Evolutionary conservation across 2,888 invertebrate genomes (phyloP).

Genomic region (Dryadula phaetusa): DNA sequence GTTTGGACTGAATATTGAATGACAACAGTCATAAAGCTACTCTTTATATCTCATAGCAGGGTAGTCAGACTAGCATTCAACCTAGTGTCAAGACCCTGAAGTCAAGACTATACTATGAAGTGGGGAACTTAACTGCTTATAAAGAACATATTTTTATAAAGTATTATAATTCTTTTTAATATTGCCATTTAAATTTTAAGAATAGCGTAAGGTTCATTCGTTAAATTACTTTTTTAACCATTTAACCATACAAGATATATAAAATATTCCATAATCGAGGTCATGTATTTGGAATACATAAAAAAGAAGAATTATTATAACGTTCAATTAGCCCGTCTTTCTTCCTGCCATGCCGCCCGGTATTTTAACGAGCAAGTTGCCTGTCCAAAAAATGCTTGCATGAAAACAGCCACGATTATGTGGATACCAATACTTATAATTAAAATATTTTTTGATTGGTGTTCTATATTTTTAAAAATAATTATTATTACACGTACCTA

Average conservation of each 20-base stretch:
- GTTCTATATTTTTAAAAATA: constrained; percentile 2
- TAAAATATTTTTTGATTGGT: constrained; percentile 30
- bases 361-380: constrained; percentile 76
- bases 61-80: no score
- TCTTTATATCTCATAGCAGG: no score
- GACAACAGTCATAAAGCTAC: no score
- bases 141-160: no score
- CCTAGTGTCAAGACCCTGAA: no score
- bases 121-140: no score
- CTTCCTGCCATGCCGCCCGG: constrained; percentile 61
- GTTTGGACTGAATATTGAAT: no score
- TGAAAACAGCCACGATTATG: constrained; percentile 55
- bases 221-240: constrained; percentile 55
- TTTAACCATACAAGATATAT: constrained; percentile 49
- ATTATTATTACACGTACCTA: background rate
- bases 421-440: constrained; percentile 41
- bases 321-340: constrained; percentile 71
- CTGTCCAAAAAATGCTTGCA: constrained; percentile 62
- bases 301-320: constrained; percentile 69
- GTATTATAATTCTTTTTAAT: no score
- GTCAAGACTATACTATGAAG: no score
- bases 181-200: no score
- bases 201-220: constrained; percentile 46
- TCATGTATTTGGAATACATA: constrained; percentile 64
- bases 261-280: constrained; percentile 64